Evolutionary conservation across 2,113 vertebrate genomes (phyloP), one percentile per base, ranked within the genome.

Genomic region (Polypterus bichir): DNA sequence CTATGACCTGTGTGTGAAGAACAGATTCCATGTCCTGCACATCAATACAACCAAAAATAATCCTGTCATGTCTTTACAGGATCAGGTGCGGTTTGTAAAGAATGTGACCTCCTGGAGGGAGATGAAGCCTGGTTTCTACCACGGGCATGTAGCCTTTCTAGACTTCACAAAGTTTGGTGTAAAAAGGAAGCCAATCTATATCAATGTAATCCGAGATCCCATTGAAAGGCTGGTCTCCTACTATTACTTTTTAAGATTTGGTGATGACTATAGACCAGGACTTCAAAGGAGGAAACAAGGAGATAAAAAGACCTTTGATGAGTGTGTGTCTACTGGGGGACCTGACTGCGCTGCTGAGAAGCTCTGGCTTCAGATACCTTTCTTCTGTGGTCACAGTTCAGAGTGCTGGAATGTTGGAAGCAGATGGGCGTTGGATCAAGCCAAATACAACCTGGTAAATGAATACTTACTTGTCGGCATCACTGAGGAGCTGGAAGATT

Each of bases 21-120:
- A 99, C 77, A 94, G 82, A 68, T 99, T 90, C 56, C 97, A 99
- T 48, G 97, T 99, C 64, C 88, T 99, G 67, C 97, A 99, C 81
- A 99, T 99, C 79, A 98, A 99, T 79, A 99, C 97, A 77, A 97
- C 91, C 81, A 98, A 97, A 87, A 99, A 99, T 77, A 99, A 98
- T 75, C 97, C 97, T 1, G 94, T 99, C 74, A 99, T 99, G 97
- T 99, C 97, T 69, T 79, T 99, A 53, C 97, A 99, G 82, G 97
- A 99, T 82, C 97, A 99, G 90, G 86, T 94, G 60, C 91, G 94
- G 10, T 97, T 98, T 80, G 93, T 97, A 72, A 90, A 87, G 82
- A 98, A 97, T 5, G 89, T 97, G 79, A 97, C 91, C 44, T 84
- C 89, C 4, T 97, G 95, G 95, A 90, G 81, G 73, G 91, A 91